Evolutionary conservation across 2,888 invertebrate genomes (phyloP), one percentile per base, ranked within the genome.

Genomic region (Tridacna crocea): DNA sequence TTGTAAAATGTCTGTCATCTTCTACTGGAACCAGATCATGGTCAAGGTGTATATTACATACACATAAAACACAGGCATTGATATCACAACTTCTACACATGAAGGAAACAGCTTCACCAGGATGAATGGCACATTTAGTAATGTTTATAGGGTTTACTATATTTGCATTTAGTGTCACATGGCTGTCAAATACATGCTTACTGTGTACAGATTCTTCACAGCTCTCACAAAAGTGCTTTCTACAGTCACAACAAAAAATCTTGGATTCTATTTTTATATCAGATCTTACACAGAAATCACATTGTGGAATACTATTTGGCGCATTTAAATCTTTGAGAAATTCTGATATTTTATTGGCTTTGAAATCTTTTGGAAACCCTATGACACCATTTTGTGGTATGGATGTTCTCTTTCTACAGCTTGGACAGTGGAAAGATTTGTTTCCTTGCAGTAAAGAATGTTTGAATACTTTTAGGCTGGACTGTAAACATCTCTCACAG

Each of bases 351-450:
- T 82, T 82, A n/a, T 77, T 80, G 8, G 85, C 75, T 48, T 87
- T 75, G 66, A 89, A 89, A 77, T 89, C 89, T 36, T 79, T 80
- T 17, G 84, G 85, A 58, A 88, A 88, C 17, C 83, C 88, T n/a
- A 75, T 48, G 4, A 83, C 65, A 0, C 87, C 86, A 24, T 76
- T 68, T 13, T 74, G 55, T 22, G 88, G 85, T 17, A 82, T 55
- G 13, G 60, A 58, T 19, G 85, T 85, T 11, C 68, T 46, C 27
- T 58, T 55, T 51, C 89, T 72, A 51, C 89, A 89, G 26, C 84
- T 80, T 47, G 89, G 89, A 77, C 89, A 89, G 15, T 80, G 81
- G 68, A 89, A 87, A 19, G 60, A 77, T 27, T 55, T 72, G 3
- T 66, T 61, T 2, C 17, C 46, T 22, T 60, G 74, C 6, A 19